Conservation (phyloP, 2,113 vertebrate species). For the Bufo bufo region DNA sequence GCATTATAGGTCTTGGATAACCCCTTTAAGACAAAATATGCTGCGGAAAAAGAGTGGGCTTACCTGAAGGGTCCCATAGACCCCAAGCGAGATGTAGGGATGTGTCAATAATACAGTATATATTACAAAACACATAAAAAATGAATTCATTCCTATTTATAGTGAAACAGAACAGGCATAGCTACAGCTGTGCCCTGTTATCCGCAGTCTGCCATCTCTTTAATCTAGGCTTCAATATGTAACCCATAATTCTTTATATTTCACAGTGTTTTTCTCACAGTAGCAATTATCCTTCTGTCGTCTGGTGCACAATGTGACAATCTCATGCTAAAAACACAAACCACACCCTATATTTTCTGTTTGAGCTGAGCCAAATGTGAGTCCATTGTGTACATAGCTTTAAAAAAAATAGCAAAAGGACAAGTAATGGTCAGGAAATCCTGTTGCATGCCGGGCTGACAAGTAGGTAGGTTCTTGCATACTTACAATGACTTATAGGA, state of each 20-base stretch:
- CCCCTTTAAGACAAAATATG: too few relatives aligned
- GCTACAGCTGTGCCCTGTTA: slow-evolving; percentile 50
- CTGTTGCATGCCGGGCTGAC: slow-evolving; percentile 5
- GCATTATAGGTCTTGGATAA: too few relatives aligned
- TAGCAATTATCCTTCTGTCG: slow-evolving; percentile 53
- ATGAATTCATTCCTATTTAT: slow-evolving; percentile 34
- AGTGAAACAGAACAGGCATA: slow-evolving; percentile 32
- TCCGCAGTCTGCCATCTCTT: slow-evolving; percentile 40
- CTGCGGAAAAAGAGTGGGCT: too few relatives aligned
- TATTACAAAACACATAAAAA: slow-evolving; percentile 12
- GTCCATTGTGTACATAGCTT: slow-evolving; percentile 1
- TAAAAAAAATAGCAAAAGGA: slow-evolving; percentile 15
- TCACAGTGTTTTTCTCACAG: slow-evolving; percentile 37
- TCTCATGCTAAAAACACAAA: slow-evolving; percentile 14
- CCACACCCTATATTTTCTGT: slow-evolving; percentile 50
- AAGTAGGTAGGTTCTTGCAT: not conserved
- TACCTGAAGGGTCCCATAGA: not conserved
- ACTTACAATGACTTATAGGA: not conserved
- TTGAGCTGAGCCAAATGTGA: slow-evolving; percentile 27
- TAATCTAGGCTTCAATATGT: slow-evolving; percentile 36
- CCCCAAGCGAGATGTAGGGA: not conserved
- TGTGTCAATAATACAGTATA: not conserved
- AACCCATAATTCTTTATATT: slow-evolving; percentile 58
- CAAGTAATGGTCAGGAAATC: slow-evolving; percentile 41
- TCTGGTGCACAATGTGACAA: slow-evolving; percentile 39